Evolutionary conservation across 2,797 vertebrate species (phyloP), one percentile per base, ranked within the genome.

Genomic region (Hemitrygon akajei): DNA sequence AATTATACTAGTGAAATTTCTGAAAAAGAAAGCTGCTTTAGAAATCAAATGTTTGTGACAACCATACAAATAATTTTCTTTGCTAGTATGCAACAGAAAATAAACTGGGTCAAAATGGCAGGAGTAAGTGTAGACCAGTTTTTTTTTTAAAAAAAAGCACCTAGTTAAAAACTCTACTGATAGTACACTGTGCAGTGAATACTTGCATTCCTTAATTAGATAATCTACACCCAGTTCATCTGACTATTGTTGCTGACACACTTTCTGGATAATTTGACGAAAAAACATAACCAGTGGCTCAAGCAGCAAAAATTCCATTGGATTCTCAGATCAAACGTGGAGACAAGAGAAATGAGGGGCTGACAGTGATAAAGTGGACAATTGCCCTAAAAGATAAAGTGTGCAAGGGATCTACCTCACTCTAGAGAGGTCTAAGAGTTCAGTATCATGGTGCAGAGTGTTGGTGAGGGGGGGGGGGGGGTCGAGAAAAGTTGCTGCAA

Each of bases 401-500:
- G 71, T 27, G 30, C 11, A 4, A 18, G 18, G 69, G 20, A 73
- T 73, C 14, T 16, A 73, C 69, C 69, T 22, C 14, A 69, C 16
- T 11, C 47, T 7, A 66, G 63, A 66, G 20, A 16, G 18, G 18
- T 5, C 60, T 22, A 73, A 69, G 66, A 69, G 66, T 69, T 69
- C 47, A 47, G 9, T 9, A 14, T 14, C 9, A 66, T 9, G 63
- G 14, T 66, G 63, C 47, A 47, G 47, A 47, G n/a, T n/a, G n/a
- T n/a, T n/a, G n/a, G n/a, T n/a, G n/a, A n/a, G 7, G 0, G 3
- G 0, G 2, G 0, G 18, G 0, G 0, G 0, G 2, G 0, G 0
- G 3, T 0, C 9, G 6, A 47, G 47, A 47, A 47, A 47, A 47
- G 47, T 47, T 47, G 47, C 47, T 47, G 47, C 47, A 47, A 47